Evolutionary conservation across 2,888 invertebrate genomes (phyloP), one percentile per base, ranked within the genome.

Genomic region (Tanaodytes sp.): DNA sequence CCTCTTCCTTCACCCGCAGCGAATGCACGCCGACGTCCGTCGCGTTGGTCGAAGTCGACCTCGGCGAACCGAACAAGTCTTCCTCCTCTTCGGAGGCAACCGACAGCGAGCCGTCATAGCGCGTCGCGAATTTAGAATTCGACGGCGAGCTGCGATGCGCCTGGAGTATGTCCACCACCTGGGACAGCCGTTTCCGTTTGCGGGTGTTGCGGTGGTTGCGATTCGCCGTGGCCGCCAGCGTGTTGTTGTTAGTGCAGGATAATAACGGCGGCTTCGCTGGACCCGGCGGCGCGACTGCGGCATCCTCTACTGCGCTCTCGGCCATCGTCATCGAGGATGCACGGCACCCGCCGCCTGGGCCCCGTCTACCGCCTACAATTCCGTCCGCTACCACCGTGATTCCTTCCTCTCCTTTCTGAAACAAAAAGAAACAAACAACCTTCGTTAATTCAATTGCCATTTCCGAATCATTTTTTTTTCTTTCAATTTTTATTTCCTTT

Each of bases 181-280:
- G 92, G 55, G 92, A 93, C 14, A 95, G 88, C 36, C 94, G 88
- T 82, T 93, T 91, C 72, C 93, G 89, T 83, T 94, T 95, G 73
- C 91, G 88, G 75, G 91, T 90, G 81, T 92, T 91, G 82, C 76
- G 89, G 87, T 88, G 86, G 77, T 90, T 90, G 70, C 90, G 88
- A 76, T 90, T 90, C 71, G 88, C 87, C 67, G 88, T 88, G 71
- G 88, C 87, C 51, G 89, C 89, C 72, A 89, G 88, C 76, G 88
- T 88, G 82, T 89, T 89, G 80, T 90, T 88, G 81, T 88, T 88
- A 71, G 87, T 87, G 69, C 85, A 85, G 66, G 83, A 82, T 67
- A 84, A 82, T 75, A 80, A 86, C 80, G 82, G 86, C 81, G 80
- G 87, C 83, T 85, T 83, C 62, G 81, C 82, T 78, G 84, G 82